A percentile compares a stretch with the other conserved stretches of the same genome.
Conservation (phyloP, 1,140 invertebrate species). For the Metopolophium dirhodum region DNA sequence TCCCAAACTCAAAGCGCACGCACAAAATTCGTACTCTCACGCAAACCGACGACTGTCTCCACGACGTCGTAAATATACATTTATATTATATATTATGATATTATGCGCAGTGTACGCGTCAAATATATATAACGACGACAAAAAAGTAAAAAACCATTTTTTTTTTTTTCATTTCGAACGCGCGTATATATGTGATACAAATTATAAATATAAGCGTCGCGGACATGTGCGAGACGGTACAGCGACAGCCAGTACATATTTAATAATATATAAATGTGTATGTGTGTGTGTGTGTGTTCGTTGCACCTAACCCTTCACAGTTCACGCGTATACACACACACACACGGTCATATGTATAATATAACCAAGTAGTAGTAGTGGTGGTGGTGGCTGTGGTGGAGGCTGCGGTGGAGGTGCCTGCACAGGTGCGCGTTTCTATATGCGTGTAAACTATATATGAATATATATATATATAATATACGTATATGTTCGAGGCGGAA, state of each 20-base stretch:
- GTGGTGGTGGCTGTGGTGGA: not conserved
- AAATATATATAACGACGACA: not conserved
- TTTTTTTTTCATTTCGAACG: not conserved
- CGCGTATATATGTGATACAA: not conserved
- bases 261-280: no score
- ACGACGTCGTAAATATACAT: not conserved
- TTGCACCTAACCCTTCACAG: conserved; percentile 32
- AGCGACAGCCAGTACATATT: not conserved
- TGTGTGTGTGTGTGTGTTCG: not conserved
- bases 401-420: not conserved
- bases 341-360: not conserved
- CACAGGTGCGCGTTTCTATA: conserved; percentile 28
- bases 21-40: not conserved
- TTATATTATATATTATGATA: not conserved
- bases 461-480: not conserved
- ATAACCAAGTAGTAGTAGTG: not conserved
- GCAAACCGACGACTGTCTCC: not conserved
- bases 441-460: not conserved
- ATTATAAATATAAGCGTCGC: not conserved
- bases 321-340: not conserved
- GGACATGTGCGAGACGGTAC: conserved; percentile 2
- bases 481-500: conserved; percentile 4
- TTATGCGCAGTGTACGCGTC: not conserved
- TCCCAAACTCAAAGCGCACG: not conserved
- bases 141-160: conserved; percentile 19